phyloP scores from a whole-genome alignment of 2,113 vertebrate genomes.

The Saccopteryx leptura region DNA sequence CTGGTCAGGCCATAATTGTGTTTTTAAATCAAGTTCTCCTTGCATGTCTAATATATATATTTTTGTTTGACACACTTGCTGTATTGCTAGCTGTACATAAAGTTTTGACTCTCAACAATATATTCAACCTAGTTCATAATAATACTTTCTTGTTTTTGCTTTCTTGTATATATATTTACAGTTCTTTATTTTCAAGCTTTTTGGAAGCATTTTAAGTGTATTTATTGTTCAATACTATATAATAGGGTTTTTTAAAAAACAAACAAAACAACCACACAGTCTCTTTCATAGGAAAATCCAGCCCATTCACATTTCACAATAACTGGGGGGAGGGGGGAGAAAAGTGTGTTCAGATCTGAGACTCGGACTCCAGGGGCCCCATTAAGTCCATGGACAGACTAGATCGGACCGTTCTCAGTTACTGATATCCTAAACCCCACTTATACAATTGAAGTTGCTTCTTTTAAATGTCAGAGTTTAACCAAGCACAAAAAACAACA shows the following conservation, averaged over 20 bases:
- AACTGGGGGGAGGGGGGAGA: not conserved
- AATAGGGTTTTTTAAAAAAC: not conserved
- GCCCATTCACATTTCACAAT: not conserved
- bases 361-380: not conserved
- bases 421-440: not conserved
- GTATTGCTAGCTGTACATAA: not conserved
- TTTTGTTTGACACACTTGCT: not conserved
- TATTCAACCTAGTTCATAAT: not conserved
- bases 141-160: not conserved
- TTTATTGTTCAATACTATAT: slow-evolving; percentile 9
- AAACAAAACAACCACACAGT: not conserved
- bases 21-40: slow-evolving; percentile 7
- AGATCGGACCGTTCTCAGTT: not conserved
- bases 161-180: not conserved
- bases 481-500: not conserved
- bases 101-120: not conserved
- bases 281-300: not conserved
- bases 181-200: not conserved
- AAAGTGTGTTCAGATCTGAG: not conserved
- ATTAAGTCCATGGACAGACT: not conserved
- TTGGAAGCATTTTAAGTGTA: not conserved
- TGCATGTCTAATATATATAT: not conserved
- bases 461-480: not conserved
- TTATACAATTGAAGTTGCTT: not conserved
- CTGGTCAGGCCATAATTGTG: not conserved